Percentiles rank a stretch among this genome's conserved stretches.
Conservation (phyloP, 2,797 vertebrate species). For the Sphenopsis melanotis region DNA sequence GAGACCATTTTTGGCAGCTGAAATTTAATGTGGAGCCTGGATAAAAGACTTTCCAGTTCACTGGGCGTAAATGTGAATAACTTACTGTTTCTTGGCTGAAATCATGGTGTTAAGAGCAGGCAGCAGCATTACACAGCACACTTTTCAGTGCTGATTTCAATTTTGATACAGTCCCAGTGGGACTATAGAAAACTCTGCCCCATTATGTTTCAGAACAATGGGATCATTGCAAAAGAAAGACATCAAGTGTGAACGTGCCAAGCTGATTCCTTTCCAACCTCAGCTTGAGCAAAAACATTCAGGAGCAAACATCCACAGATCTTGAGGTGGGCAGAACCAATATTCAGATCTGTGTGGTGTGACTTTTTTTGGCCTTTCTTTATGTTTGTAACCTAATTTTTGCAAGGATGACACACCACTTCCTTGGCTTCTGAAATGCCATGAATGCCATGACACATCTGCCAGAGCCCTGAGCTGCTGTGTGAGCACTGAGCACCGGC, state of each 20-base stretch:
- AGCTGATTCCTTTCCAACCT: slow-evolving; percentile 30
- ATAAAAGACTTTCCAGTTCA: slow-evolving; percentile 52
- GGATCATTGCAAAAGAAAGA: slow-evolving; percentile 64
- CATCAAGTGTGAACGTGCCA: slow-evolving; percentile 44
- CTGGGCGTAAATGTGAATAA: slow-evolving; percentile 65
- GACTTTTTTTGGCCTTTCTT: not conserved
- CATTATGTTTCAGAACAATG: slow-evolving; percentile 76
- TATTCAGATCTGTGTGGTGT: not conserved
- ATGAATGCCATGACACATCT: accelerated
- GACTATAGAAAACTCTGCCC: slow-evolving; percentile 68
- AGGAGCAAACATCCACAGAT: not conserved
- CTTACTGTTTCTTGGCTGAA: slow-evolving; percentile 68
- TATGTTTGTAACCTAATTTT: accelerated
- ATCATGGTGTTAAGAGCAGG: slow-evolving; percentile 44
- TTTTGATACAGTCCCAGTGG: slow-evolving; percentile 66
- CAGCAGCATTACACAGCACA: slow-evolving; percentile 45
- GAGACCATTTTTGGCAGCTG: slow-evolving; percentile 68
- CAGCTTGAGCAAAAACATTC: not conserved
- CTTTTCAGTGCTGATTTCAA: slow-evolving; percentile 71
- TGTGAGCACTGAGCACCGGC: not conserved
- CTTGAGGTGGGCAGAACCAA: not conserved
- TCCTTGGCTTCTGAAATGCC: not conserved
- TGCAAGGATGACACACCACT: not conserved
- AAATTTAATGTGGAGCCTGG: slow-evolving; percentile 57
- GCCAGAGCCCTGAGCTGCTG: not conserved